Percentiles rank a stretch among this genome's conserved stretches.
phyloP scores from a whole-genome alignment of 2,888 invertebrate genomes.

The Amblyjoppa proteus region DNA sequence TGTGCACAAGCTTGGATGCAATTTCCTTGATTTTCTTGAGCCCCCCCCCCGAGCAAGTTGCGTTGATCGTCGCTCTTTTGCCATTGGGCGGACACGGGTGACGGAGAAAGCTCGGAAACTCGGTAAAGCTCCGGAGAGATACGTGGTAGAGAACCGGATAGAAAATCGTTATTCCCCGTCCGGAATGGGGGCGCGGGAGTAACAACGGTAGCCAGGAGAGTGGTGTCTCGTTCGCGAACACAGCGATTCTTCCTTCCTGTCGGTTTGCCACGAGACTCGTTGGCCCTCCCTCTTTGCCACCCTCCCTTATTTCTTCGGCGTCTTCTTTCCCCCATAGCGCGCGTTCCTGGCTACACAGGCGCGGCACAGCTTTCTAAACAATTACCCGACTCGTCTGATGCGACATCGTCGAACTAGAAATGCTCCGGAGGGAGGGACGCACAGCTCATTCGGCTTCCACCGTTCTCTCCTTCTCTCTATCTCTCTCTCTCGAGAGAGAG shows the following conservation, averaged over 20 bases:
- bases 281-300: neutral
- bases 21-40: conserved; percentile 50
- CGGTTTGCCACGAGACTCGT: conserved; percentile 16
- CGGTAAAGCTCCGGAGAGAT: conserved; percentile 27
- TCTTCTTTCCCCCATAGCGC: conserved; percentile 8
- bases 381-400: conserved; percentile 57
- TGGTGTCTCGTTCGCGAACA: conserved; percentile 38
- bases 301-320: conserved; percentile 11
- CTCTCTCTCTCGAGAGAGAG: too few species aligned
- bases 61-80: conserved; percentile 14
- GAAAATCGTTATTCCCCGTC: conserved; percentile 62
- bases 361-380: conserved; percentile 59
- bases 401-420: conserved; percentile 37
- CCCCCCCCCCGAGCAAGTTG: neutral
- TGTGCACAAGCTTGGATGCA: conserved; percentile 17
- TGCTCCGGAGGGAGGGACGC: neutral
- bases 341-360: neutral
- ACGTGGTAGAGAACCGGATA: conserved; percentile 45
- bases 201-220: conserved; percentile 30
- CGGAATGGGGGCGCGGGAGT: conserved; percentile 7
- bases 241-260: conserved; percentile 36
- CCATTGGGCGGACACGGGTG: neutral
- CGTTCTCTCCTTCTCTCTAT: neutral
- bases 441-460: conserved; percentile 8
- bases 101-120: conserved; percentile 13